phyloP scores from a whole-genome alignment of 2,888 invertebrate species.

The Drosophila helvetica region DNA sequence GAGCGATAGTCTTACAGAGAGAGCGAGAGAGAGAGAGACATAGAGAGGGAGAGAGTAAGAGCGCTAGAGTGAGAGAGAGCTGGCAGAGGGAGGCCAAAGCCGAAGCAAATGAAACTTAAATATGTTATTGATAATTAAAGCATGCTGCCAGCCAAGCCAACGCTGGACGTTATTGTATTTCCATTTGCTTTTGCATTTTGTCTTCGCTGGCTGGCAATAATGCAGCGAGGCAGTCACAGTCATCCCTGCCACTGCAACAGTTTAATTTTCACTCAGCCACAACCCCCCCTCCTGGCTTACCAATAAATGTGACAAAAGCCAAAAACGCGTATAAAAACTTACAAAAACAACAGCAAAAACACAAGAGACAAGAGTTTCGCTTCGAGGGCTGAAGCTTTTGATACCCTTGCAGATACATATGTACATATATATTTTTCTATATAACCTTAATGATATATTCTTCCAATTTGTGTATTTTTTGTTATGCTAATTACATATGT shows the following conservation, averaged over 20 bases:
- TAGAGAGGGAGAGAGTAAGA: slow-evolving; percentile 6
- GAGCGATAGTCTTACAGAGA: slow-evolving; percentile 4
- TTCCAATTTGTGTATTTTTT: too few relatives aligned
- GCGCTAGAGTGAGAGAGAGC: slow-evolving; percentile 4
- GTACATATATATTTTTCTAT: not conserved
- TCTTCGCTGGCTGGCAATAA: too few relatives aligned
- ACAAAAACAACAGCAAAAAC: not conserved
- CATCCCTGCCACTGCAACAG: not conserved
- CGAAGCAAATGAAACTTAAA: slow-evolving; percentile 5
- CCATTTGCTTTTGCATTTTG: too few relatives aligned
- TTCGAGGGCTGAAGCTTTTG: too few relatives aligned
- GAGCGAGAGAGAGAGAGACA: not conserved
- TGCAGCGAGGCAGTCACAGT: not conserved
- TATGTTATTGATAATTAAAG: too few relatives aligned
- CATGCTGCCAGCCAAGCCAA: too few relatives aligned
- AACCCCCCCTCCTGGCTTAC: not conserved
- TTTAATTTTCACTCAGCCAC: not conserved
- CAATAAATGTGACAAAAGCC: not conserved
- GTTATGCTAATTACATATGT: too few relatives aligned
- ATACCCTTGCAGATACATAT: not conserved
- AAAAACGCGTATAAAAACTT: not conserved
- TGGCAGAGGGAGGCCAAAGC: not conserved
- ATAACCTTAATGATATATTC: too few relatives aligned
- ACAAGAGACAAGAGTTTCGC: too few relatives aligned
- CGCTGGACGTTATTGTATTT: too few relatives aligned